A percentile compares a stretch with the other conserved stretches of the same genome.
phyloP scores from a whole-genome alignment of 1,140 invertebrate genomes.

The Hypsibius dujardini region DNA sequence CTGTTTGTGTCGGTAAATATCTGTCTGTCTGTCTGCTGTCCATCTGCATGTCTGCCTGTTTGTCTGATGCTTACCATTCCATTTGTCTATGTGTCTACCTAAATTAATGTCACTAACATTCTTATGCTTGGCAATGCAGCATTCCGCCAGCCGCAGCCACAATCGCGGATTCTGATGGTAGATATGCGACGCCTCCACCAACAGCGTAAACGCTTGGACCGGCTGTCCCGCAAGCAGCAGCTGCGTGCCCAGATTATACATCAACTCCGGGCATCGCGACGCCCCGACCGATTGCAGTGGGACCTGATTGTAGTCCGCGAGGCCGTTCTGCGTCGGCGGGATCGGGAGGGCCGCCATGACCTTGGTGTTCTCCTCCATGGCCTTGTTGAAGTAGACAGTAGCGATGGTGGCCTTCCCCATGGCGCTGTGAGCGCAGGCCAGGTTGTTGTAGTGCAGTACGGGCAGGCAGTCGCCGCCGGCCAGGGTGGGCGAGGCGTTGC shows the following conservation, averaged over 20 bases:
- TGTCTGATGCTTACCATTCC: slow-evolving; percentile 20
- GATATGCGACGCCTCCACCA: slow-evolving; percentile 64
- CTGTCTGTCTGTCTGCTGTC: too few relatives aligned
- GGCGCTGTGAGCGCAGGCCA: slow-evolving; percentile 66
- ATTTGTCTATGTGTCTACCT: slow-evolving; percentile 46
- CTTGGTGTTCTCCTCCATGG: slow-evolving; percentile 57
- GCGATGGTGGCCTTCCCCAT: slow-evolving; percentile 69
- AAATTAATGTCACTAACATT: slow-evolving; percentile 43
- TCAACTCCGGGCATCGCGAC: slow-evolving; percentile 52
- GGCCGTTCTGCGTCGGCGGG: neutral
- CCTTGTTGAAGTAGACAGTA: slow-evolving; percentile 62
- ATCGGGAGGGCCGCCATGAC: slow-evolving; percentile 34
- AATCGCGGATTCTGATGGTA: slow-evolving; percentile 70
- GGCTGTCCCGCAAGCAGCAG: slow-evolving; percentile 60
- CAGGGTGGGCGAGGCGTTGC: slow-evolving; percentile 35
- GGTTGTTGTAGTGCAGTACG: slow-evolving; percentile 68
- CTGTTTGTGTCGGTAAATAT: too few relatives aligned
- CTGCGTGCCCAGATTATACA: slow-evolving; percentile 76
- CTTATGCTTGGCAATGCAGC: slow-evolving; percentile 36
- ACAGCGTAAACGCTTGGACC: slow-evolving; percentile 68
- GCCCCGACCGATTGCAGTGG: slow-evolving; percentile 41
- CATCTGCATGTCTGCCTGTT: too few relatives aligned
- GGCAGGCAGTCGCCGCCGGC: slow-evolving; percentile 44
- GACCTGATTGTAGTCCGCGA: neutral
- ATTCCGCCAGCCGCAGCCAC: slow-evolving; percentile 81